A percentile compares a stretch with the other conserved stretches of the same genome.
phyloP scores from a whole-genome alignment of 1,140 invertebrate genomes.

The Caerostris darwini region DNA sequence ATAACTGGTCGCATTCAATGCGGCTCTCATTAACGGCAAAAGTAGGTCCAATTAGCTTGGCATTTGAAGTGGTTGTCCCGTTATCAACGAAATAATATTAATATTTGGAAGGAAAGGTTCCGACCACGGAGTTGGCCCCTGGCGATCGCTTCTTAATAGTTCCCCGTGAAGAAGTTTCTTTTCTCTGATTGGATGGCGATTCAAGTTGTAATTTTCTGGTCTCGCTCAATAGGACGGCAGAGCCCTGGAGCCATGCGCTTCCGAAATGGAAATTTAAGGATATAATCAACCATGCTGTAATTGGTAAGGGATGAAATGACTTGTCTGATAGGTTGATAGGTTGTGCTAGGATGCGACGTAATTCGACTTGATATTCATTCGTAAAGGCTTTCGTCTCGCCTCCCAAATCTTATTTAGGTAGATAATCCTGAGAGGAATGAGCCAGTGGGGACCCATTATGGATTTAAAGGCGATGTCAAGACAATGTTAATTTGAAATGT shows the following conservation, averaged over 20 bases:
- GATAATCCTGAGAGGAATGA: slow-evolving; percentile 27
- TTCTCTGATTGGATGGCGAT: slow-evolving; percentile 23
- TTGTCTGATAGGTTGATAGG: background rate
- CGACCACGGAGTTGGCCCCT: background rate
- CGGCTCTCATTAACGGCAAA: slow-evolving; percentile 51
- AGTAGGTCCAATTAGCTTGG: slow-evolving; percentile 53
- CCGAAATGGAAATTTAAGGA: slow-evolving; percentile 50
- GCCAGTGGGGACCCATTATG: slow-evolving; percentile 13
- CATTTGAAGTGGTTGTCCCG: slow-evolving; percentile 6
- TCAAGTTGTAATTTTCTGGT: slow-evolving; percentile 25
- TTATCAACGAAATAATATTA: slow-evolving; percentile 21
- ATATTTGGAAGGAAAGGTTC: background rate
- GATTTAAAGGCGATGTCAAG: slow-evolving; percentile 5
- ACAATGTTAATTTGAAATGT: background rate
- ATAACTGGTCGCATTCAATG: slow-evolving; percentile 26
- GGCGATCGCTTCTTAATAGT: slow-evolving; percentile 50
- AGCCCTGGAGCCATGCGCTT: background rate
- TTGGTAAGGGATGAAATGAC: slow-evolving; percentile 24
- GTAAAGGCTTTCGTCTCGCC: slow-evolving; percentile 8
- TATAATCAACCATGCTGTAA: slow-evolving; percentile 46
- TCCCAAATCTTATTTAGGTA: background rate
- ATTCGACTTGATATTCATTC: slow-evolving; percentile 26
- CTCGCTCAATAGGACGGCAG: background rate
- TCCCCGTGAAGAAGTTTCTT: slow-evolving; percentile 5
- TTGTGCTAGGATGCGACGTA: background rate